Percentiles rank a stretch among this genome's conserved stretches.
Conservation (phyloP, 2,113 vertebrate genomes). For the Pygoscelis adeliae region DNA sequence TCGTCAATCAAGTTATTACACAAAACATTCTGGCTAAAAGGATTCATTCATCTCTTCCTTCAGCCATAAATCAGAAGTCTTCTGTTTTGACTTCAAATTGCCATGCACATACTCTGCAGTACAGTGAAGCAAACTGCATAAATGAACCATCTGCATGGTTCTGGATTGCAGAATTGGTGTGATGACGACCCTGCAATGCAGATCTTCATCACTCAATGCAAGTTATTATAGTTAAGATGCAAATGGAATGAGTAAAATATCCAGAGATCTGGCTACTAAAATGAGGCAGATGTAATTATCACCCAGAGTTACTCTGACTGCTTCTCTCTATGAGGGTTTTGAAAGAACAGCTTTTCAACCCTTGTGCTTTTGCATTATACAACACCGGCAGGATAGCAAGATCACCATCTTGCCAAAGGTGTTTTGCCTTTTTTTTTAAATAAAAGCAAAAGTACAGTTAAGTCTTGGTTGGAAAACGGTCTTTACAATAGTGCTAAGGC, state of each 20-base stretch:
- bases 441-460: neutral
- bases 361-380: neutral
- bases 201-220: neutral
- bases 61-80: neutral
- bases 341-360: neutral
- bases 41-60: constrained; percentile 2
- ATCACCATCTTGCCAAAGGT: neutral
- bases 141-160: neutral
- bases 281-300: neutral
- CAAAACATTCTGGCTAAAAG: neutral
- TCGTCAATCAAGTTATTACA: neutral
- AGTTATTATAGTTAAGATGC: neutral
- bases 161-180: neutral
- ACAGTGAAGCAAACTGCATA: neutral
- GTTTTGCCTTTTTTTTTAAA: neutral
- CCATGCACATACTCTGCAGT: neutral
- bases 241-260: neutral
- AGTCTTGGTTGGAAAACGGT: neutral
- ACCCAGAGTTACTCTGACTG: neutral
- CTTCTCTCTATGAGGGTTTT: neutral
- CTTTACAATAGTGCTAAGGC: neutral
- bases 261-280: constrained; percentile 1
- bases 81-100: neutral
- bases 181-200: neutral
- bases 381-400: neutral